Evolutionary conservation across 2,888 invertebrate genomes (phyloP), one percentile per base, ranked within the genome.

Genomic region (Leucozona laternaria): DNA sequence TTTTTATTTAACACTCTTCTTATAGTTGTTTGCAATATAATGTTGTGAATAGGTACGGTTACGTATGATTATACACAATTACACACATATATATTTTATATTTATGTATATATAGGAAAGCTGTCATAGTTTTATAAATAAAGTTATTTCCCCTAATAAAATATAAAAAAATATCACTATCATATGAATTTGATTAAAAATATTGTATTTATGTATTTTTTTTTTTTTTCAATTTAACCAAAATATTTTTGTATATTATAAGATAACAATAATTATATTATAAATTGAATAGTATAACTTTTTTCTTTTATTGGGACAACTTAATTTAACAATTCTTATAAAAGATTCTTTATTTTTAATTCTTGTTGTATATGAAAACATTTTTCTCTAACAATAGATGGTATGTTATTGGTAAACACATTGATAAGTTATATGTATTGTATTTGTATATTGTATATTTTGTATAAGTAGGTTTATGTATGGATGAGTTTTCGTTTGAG

Each of bases 161-260:
- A 72, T 68, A 81, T 81, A 77, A 81, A 80, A 83, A 85, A 85
- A 84, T 85, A 85, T 80, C 25, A 71, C 71, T 84, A 76, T 31
- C 53, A 53, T 66, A 75, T 64, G 31, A 57, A 57, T 58, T 57
- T 43, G 55, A 71, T 50, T 71, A 55, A 55, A 28, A 57, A 57
- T 71, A 71, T 31, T 31, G 22, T 40, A 22, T 31, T 11, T 17
- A 6, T 71, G 20, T 57, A 28, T 50, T 40, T 55, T 43, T 68
- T 10, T 37, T 28, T 2, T 48, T 31, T 13, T 60, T 34, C 13
- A 70, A 20, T 70, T 20, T 45, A 75, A 80, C 43, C 75, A 76
- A 75, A 70, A 80, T 53, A 60, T 25, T 55, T 72, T 25, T 70
- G 25, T 22, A 53, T 40, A 7, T 8, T 45, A 45, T 37, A n/a